Base-by-base conservation (phyloP, 2,888 invertebrate genomes). In the Empis livida region DNA sequence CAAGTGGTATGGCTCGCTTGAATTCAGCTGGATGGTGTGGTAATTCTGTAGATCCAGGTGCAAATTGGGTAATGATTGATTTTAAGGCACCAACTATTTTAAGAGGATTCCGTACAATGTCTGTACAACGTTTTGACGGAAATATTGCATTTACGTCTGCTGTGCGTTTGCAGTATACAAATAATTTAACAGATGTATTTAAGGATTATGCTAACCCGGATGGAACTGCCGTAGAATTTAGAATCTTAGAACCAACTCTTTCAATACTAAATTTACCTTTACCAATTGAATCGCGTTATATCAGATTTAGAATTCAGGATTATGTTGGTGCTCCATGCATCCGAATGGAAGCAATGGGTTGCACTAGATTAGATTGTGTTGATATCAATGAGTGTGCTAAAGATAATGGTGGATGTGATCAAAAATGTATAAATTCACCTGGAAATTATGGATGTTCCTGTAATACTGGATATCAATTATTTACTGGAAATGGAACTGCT, bases 11-110 rank as follows among this genome's bases (percentile, higher is more conserved):
- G 75, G 77, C 91, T 42, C 81, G 93, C 17, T 70, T 93, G 14
- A 91, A 87, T 61, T 82, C 82, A 35, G 79, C 79, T 45, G 92
- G 92, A 42, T 93, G 93, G 93, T 94, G 93, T 65, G 93, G 93
- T 10, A 84, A 81, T 58, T 83, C 82, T 43, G 73, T 83, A 44
- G 89, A 91, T 62, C 85, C 87, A 8, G 92, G 91, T 43, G 79
- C 83, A 15, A 93, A 93, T 63, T 93, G 92, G 91, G 80, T 89
- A 45, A 72, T 85, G 52, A 76, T 93, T 51, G 93, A 94, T 60
- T 74, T 93, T 54, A 83, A 85, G 70, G 89, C 92, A 17, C 89
- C 91, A 0, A 88, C 89, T 0, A 84, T 93, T 23, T 78, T 93
- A 48, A 77, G 91, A 58, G 93, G 93, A 11, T 93, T 94, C 69